Conservation (phyloP, 2,113 vertebrate species). For the Anoplopoma fimbria region DNA sequence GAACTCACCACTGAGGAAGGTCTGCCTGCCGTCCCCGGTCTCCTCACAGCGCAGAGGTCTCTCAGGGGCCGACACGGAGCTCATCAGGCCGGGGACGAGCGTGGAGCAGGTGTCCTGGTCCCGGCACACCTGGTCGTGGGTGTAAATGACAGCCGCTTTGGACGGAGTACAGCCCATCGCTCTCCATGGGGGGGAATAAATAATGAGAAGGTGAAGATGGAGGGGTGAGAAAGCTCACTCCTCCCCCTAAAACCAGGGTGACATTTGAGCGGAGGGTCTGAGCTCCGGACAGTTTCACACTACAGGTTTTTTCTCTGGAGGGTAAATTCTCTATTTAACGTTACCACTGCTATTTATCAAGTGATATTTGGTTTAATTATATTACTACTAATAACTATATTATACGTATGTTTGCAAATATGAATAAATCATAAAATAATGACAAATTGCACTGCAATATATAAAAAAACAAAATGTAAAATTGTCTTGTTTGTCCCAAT, state of each 20-base stretch:
- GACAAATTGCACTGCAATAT: too few relatives aligned
- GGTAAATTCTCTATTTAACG: neutral
- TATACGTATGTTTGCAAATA: neutral
- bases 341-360: neutral
- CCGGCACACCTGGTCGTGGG: conserved; percentile 67
- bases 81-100: conserved; percentile 75
- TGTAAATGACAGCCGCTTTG: conserved; percentile 76
- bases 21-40: conserved; percentile 60
- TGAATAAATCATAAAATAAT: too few relatives aligned
- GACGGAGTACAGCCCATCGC: conserved; percentile 85
- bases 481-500: neutral
- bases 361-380: neutral
- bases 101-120: conserved; percentile 86
- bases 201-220: neutral
- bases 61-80: conserved; percentile 78
- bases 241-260: conserved; percentile 20
- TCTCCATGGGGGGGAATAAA: conserved; percentile 20
- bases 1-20: conserved; percentile 80
- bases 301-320: neutral
- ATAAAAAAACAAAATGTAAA: neutral
- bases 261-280: conserved; percentile 11
- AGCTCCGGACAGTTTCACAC: neutral
- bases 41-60: conserved; percentile 64
- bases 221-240: conserved; percentile 12
- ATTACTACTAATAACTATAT: neutral